Evolutionary conservation across 2,888 invertebrate species (phyloP), one percentile per base, ranked within the genome.

Genomic region (Sarcophaga subvicina): DNA sequence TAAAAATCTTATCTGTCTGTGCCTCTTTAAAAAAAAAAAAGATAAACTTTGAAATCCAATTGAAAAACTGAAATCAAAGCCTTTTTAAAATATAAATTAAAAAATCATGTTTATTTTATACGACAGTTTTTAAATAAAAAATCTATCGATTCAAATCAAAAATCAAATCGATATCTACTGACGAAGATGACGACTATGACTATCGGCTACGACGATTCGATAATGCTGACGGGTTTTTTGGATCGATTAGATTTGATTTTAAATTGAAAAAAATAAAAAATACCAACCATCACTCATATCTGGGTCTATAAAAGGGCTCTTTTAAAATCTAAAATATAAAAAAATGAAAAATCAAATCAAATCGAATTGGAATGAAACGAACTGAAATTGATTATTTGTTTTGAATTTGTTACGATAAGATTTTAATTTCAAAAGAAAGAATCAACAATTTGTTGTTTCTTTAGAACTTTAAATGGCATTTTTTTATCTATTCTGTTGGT

Each of bases 361-460:
- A 37, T 72, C 3, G 4, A 10, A 54, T 54, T 54, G 54, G 4
- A 17, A 54, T 54, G 37, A 37, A 37, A 37, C 2, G 37, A 37
- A 37, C 0, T 5, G n/a, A 27, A 37, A 66, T 66, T 66, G 37
- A 66, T 17, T 27, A 66, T 37, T 66, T 64, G 12, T 64, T 63
- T 25, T 37, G 14, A 37, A 37, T 66, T 66, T 66, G 10, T 66
- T 66, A 37, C 27, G 66, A 66, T 66, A 37, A 66, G 37, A 66
- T 37, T 66, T 66, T 66, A 66, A 37, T 66, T 66, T 17, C 3
- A 66, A 64, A 66, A 66, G 8, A 59, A 59, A 59, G 8, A 59
- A 25, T 25, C 22, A 63, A 63, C n/a, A 63, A 63, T 37, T 37
- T 37, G 37, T 37, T 37, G 2, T 37, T 37, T 10, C 10, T 10